Evolutionary conservation across 1,140 invertebrate genomes (phyloP), one percentile per base, ranked within the genome.

Genomic region (Dendrolimus punctatus): DNA sequence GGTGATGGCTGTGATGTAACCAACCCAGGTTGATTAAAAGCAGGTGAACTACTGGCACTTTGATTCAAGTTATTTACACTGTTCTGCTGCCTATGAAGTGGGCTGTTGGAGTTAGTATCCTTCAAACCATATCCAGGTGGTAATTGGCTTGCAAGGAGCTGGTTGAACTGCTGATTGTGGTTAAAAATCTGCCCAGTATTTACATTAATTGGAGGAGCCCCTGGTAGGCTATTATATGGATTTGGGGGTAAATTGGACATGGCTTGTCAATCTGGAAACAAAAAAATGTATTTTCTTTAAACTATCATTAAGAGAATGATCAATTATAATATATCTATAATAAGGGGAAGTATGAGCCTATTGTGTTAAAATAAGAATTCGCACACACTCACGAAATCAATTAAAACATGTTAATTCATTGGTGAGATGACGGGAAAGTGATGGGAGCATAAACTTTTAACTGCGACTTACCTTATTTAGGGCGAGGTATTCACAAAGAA

Each of bases 391-490:
- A 53, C 73, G 57, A 64, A 71, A 73, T 73, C 70, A 67, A 79
- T 73, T 80, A 79, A 80, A 68, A 73, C 70, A 70, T 80, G 79
- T 74, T 71, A 83, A 85, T 80, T 85, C 82, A 85, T 72, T 69
- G 55, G 38, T 61, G 69, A 55, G 63, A 69, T 80, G 79, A 81
- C 78, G 68, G 82, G 80, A 70, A 65, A 65, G 66, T 64, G 60
- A 73, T 10, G 44, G 49, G 23, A 57, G 10, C 56, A 65, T 53
- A 49, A 53, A 51, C 47, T 52, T 41, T 53, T 41, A 44, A 62
- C 48, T 45, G 42, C 37, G 42, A 80, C 83, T 81, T 81, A 86
- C 83, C 73, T 57, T 61, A 61, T 54, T 57, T 54, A 38, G 57
- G 59, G 62, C 61, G 64, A 64, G 56, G 50, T 71, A 55, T 57